phyloP scores from a whole-genome alignment of 35 echinoderm and acorn worm genomes.

The Lytechinus variegatus region DNA sequence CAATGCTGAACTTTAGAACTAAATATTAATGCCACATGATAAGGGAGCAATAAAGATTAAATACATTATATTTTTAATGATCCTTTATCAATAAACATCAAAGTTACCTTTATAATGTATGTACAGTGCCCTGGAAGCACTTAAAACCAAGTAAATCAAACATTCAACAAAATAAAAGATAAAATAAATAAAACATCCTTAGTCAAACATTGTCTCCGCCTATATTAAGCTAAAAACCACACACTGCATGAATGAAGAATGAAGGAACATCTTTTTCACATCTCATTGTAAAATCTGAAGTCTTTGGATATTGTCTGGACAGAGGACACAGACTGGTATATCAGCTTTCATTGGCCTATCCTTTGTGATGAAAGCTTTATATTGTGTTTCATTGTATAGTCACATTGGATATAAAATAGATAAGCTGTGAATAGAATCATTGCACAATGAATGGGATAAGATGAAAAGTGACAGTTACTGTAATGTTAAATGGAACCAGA shows the following conservation, averaged over 20 bases:
- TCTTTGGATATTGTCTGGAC: not conserved
- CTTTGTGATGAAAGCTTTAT: slow-evolving; percentile 9
- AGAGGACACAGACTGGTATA: not conserved
- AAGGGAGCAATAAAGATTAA: not conserved
- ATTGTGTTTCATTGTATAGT: not conserved
- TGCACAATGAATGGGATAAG: not conserved
- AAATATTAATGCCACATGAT: not conserved
- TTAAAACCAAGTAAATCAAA: not conserved
- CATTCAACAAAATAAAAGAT: not conserved
- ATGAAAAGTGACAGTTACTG: not conserved
- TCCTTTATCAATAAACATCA: not conserved
- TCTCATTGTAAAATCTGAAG: not conserved
- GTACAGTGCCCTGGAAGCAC: not conserved
- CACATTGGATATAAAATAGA: not conserved
- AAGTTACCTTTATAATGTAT: not conserved
- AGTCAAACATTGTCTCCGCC: not conserved
- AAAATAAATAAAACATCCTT: not conserved
- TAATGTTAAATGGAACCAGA: not conserved
- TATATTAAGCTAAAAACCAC: not conserved
- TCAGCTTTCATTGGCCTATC: not conserved
- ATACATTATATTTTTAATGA: not conserved
- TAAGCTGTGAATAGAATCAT: not conserved
- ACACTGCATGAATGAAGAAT: not conserved
- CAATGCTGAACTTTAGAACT: not conserved
- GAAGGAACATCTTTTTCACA: not conserved